Conservation (phyloP, 2,113 vertebrate species). For the Platycercus adscitus region DNA sequence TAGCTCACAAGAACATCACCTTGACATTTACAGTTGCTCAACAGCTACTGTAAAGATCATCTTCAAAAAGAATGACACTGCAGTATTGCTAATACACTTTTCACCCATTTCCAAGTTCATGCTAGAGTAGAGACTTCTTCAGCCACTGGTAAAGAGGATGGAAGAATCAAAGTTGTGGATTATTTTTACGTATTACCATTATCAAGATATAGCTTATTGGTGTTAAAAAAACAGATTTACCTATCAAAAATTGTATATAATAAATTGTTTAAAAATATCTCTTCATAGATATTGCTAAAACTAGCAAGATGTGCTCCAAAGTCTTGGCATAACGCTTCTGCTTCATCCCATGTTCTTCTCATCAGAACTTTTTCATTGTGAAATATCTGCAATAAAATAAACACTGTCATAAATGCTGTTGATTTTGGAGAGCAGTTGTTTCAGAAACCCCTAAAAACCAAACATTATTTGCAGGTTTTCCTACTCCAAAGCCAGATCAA, state of each 20-base stretch:
- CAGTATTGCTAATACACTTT: background rate
- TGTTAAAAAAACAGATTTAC: conserved; percentile 75
- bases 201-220: background rate
- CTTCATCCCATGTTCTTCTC: conserved; percentile 92
- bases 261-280: conserved; percentile 86
- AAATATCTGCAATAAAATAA: conserved; percentile 83
- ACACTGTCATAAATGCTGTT: background rate
- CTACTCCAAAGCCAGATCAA: background rate
- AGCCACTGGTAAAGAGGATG: background rate
- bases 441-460: background rate
- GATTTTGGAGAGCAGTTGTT: background rate
- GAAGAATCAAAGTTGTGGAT: background rate
- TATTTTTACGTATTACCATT: background rate
- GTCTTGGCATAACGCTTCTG: conserved; percentile 89
- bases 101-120: background rate
- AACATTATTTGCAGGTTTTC: background rate
- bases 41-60: background rate
- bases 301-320: conserved; percentile 92
- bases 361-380: conserved; percentile 91
- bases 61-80: background rate
- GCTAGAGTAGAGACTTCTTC: background rate
- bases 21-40: background rate
- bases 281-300: conserved; percentile 89
- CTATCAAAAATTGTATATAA: conserved; percentile 87
- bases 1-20: background rate